These are phyloP conservation scores for Hyposoter didymator DNA, from an alignment of 2,888 invertebrate genomes.

Conservation along the genomic window DNA sequence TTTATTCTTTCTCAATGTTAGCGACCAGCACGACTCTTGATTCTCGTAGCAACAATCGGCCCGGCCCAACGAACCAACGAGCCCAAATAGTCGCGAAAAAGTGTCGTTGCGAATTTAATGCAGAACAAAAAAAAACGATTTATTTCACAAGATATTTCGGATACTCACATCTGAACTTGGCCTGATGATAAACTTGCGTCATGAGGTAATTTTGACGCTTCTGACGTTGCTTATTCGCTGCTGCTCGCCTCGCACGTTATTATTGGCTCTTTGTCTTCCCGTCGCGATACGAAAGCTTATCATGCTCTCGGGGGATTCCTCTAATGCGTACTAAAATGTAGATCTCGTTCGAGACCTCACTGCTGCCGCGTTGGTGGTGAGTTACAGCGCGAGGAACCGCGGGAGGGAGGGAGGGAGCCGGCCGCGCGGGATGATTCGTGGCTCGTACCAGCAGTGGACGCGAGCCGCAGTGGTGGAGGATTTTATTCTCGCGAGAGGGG, in stretches of 20 bases:
- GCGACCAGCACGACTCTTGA: background rate
- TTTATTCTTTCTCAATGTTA: background rate
- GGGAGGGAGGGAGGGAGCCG: slow-evolving; percentile 54
- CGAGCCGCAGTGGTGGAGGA: slow-evolving; percentile 19
- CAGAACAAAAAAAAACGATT: background rate
- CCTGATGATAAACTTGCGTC: slow-evolving; percentile 76
- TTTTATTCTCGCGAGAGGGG: slow-evolving; percentile 47
- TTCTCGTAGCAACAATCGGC: background rate
- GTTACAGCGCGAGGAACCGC: slow-evolving; percentile 33
- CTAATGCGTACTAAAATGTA: slow-evolving; percentile 80
- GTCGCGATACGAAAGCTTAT: slow-evolving; percentile 72
- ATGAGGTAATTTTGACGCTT: slow-evolving; percentile 64
- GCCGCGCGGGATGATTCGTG: slow-evolving; percentile 56
- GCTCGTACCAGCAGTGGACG: slow-evolving; percentile 16
- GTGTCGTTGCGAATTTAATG: background rate
- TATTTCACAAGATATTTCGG: background rate
- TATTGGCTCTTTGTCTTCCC: slow-evolving; percentile 27
- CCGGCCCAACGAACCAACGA: background rate
- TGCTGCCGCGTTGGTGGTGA: slow-evolving; percentile 38
- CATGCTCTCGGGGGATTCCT: slow-evolving; percentile 73
- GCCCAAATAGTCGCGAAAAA: background rate
- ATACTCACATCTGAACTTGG: slow-evolving; percentile 80
- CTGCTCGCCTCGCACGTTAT: slow-evolving; percentile 13
- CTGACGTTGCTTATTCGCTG: slow-evolving; percentile 37
- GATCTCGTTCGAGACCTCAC: slow-evolving; percentile 77